Percentiles rank a stretch among this genome's conserved stretches.
phyloP scores from a whole-genome alignment of 2,888 invertebrate species.

The Listrodromus nycthemerus region DNA sequence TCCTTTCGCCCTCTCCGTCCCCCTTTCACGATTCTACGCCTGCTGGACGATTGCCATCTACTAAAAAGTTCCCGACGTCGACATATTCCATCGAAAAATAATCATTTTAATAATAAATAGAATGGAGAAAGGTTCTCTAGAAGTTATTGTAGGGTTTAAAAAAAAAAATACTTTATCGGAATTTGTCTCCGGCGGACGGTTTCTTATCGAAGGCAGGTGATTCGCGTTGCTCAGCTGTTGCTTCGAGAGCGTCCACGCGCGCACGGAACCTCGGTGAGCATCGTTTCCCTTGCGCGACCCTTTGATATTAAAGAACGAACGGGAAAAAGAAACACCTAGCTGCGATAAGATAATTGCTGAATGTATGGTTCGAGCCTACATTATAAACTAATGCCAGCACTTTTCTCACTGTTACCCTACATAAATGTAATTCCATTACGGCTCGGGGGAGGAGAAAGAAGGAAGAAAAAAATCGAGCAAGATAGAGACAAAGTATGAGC shows the following conservation, averaged over 20 bases:
- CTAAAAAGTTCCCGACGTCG: neutral
- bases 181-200: neutral
- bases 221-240: conserved; percentile 82
- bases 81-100: neutral
- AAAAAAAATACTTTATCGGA: too few species aligned
- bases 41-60: conserved; percentile 6
- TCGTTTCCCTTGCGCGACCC: conserved; percentile 1
- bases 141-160: neutral
- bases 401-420: conserved; percentile 19
- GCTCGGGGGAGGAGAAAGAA: neutral
- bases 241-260: conserved; percentile 69
- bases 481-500: conserved; percentile 1
- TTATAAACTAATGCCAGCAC: neutral
- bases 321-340: neutral
- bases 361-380: neutral
- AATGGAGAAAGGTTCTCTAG: neutral
- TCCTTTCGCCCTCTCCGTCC: conserved; percentile 43
- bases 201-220: conserved; percentile 79
- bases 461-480: neutral
- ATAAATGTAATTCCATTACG: neutral
- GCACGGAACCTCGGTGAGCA: neutral
- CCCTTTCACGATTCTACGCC: conserved; percentile 28
- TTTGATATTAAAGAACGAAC: conserved; percentile 7
- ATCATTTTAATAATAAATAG: neutral
- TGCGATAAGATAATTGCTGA: conserved; percentile 9